Conservation (phyloP, 2,888 invertebrate species). For the Cryptocephalus moraei region DNA sequence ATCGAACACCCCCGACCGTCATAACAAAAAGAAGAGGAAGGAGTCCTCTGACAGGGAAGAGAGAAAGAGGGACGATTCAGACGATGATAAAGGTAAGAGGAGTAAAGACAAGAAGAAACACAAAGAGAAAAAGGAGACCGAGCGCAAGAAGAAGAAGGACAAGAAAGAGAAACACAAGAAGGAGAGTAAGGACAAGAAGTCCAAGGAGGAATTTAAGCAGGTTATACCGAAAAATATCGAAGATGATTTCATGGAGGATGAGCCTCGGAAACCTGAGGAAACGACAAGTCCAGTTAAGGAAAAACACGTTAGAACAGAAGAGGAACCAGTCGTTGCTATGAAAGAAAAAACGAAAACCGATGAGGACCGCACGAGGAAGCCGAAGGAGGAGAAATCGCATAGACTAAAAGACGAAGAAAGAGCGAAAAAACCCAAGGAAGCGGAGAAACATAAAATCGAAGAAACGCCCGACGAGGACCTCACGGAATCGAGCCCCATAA, state of each 20-base stretch:
- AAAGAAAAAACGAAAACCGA: conserved; percentile 33
- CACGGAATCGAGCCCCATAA: conserved; percentile 5
- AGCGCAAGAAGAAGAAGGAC: conserved; percentile 38
- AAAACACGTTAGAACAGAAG: conserved; percentile 39
- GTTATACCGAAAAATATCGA: conserved; percentile 26
- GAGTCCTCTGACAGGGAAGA: conserved; percentile 24
- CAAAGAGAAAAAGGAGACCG: conserved; percentile 43
- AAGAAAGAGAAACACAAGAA: conserved; percentile 37
- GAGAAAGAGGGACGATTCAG: conserved; percentile 27
- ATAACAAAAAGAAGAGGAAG: conserved; percentile 26
- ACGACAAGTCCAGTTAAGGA: conserved; percentile 22
- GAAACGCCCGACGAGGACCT: conserved; percentile 20
- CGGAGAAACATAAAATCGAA: conserved; percentile 29
- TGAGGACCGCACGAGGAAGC: conserved; percentile 40
- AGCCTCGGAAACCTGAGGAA: background rate
- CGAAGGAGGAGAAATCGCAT: conserved; percentile 40
- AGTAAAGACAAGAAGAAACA: conserved; percentile 45
- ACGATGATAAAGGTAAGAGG: conserved; percentile 33
- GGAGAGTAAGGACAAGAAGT: conserved; percentile 28
- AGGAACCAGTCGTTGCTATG: conserved; percentile 17
- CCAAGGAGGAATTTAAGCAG: conserved; percentile 26
- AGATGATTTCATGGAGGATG: conserved; percentile 24
- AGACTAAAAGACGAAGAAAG: conserved; percentile 37
- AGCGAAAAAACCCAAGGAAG: conserved; percentile 38
- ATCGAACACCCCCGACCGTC: conserved; percentile 33